Evolutionary conservation across 30 jellyfish, hydroid and myxozoan species (phyloP).

Genomic region (Cassiopea andromeda): DNA sequence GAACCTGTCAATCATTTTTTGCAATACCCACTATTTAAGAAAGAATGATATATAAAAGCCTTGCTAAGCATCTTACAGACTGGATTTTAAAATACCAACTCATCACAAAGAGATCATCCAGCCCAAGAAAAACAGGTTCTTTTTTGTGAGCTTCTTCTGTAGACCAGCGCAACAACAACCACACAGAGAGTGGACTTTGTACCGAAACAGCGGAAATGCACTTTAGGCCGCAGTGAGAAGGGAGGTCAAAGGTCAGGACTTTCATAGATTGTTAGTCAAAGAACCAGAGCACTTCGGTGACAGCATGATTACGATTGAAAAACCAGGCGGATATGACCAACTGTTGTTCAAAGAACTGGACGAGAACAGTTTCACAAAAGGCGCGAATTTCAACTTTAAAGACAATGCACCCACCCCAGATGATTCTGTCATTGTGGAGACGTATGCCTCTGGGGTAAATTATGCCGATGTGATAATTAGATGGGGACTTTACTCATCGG

Average conservation of each 20-base stretch:
- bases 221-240: not conserved
- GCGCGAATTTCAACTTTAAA: constrained; percentile 75
- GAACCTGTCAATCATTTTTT: too few species aligned
- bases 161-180: too few species aligned
- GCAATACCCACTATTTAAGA: too few species aligned
- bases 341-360: constrained; percentile 63
- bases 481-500: constrained; percentile 87
- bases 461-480: constrained; percentile 81
- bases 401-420: constrained; percentile 39
- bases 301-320: constrained; percentile 67
- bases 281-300: not conserved
- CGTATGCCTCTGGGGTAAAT: constrained; percentile 84
- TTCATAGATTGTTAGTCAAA: not conserved
- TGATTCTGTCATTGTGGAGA: constrained; percentile 52
- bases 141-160: too few species aligned
- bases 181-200: not conserved
- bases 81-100: too few species aligned
- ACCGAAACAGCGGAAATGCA: not conserved
- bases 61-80: too few species aligned
- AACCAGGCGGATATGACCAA: constrained; percentile 86
- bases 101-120: too few species aligned
- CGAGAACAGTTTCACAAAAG: constrained; percentile 61
- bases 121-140: too few species aligned
- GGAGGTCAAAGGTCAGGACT: not conserved
- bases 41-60: too few species aligned